Conservation (phyloP, 2,797 vertebrate species). For the Balearica regulorum region DNA sequence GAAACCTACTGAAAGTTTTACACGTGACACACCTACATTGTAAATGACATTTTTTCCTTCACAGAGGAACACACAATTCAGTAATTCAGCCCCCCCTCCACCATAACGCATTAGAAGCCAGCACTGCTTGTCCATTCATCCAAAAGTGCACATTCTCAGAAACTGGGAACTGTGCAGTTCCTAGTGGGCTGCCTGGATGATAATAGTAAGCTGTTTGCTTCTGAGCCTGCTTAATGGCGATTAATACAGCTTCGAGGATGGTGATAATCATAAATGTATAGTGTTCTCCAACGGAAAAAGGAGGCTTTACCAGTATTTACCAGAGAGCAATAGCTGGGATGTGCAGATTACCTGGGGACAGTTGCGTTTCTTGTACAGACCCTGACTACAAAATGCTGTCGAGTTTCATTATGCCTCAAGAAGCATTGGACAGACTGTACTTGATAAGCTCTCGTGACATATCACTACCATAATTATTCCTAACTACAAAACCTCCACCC, state of each 20-base stretch:
- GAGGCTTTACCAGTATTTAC: neutral
- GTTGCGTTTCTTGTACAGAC: neutral
- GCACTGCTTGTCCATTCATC: slow-evolving; percentile 62
- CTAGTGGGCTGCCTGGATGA: neutral
- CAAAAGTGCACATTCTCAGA: slow-evolving; percentile 47
- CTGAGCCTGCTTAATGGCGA: neutral
- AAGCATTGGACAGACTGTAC: neutral
- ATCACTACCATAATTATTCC: neutral
- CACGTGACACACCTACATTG: slow-evolving; percentile 66
- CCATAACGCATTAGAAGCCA: neutral
- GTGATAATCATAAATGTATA: neutral
- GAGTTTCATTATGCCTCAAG: neutral
- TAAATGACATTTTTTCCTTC: slow-evolving; percentile 50
- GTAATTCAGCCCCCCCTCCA: slow-evolving; percentile 59
- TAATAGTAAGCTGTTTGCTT: slow-evolving; percentile 35
- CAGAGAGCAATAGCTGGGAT: neutral
- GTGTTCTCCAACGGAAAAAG: neutral
- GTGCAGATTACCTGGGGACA: neutral
- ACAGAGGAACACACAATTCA: slow-evolving; percentile 46
- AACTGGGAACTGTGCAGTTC: neutral
- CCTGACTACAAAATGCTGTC: neutral
- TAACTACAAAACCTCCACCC: neutral
- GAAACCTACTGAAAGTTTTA: slow-evolving; percentile 42
- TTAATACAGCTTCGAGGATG: neutral
- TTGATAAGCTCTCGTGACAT: neutral